Conservation (phyloP, 2,888 invertebrate genomes). For the Parelbella ahira region DNA sequence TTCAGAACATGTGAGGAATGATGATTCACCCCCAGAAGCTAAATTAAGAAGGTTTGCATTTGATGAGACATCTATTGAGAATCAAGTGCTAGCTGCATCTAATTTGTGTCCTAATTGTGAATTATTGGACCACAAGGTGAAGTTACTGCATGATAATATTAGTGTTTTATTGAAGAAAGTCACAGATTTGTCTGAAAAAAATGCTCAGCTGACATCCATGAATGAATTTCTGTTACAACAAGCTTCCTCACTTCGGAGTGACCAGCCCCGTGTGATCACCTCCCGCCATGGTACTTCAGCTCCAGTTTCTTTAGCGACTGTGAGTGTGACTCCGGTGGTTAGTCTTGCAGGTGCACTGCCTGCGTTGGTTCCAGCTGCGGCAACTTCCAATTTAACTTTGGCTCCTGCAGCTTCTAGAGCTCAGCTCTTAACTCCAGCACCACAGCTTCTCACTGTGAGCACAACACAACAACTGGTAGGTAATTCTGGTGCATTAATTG, state of each 20-base stretch:
- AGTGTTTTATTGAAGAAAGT: constrained; percentile 71
- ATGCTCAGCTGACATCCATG: constrained; percentile 69
- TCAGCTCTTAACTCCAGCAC: constrained; percentile 68
- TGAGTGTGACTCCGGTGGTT: constrained; percentile 73
- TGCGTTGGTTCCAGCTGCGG: constrained; percentile 63
- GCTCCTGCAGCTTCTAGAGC: constrained; percentile 70
- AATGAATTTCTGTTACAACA: constrained; percentile 73
- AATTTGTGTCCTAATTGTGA: constrained; percentile 64
- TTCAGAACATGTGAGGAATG: constrained; percentile 52
- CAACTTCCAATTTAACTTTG: constrained; percentile 60
- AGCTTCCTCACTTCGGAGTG: constrained; percentile 61
- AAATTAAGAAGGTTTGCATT: constrained; percentile 60
- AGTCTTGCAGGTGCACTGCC: constrained; percentile 69
- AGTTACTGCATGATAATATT: constrained; percentile 70
- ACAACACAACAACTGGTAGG: constrained; percentile 73
- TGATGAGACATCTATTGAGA: constrained; percentile 56
- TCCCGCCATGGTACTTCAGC: constrained; percentile 71
- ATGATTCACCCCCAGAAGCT: constrained; percentile 67
- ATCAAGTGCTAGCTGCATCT: constrained; percentile 48
- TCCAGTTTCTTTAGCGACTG: constrained; percentile 71
- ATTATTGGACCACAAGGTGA: constrained; percentile 62
- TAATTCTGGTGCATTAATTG: constrained; percentile 71
- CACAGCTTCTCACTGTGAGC: constrained; percentile 70
- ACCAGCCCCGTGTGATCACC: constrained; percentile 71
- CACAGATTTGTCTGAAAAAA: constrained; percentile 68